A percentile compares a stretch with the other conserved stretches of the same genome.
These are phyloP conservation scores for Megaceryle maxima DNA, from an alignment of 2,113 vertebrate genomes.

Conservation along the genomic window DNA sequence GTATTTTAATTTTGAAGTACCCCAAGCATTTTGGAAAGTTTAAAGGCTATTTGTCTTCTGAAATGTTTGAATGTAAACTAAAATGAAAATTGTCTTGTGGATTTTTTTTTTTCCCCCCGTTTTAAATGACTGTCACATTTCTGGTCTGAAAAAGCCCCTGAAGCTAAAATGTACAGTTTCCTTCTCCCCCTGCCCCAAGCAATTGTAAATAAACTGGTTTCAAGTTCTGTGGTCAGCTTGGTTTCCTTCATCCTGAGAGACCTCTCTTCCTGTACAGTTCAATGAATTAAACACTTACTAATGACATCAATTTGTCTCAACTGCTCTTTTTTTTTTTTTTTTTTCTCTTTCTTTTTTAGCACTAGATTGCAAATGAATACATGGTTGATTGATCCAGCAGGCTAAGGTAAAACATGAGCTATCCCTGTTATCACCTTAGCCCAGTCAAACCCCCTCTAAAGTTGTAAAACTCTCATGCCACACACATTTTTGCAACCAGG, in stretches of 20 bases:
- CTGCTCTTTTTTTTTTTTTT: background rate
- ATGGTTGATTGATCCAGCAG: background rate
- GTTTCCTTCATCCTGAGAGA: background rate
- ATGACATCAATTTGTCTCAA: background rate
- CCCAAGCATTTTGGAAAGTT: conserved; percentile 72
- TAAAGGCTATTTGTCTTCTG: conserved; percentile 74
- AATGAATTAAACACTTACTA: conserved; percentile 11
- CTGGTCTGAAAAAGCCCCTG: conserved; percentile 44
- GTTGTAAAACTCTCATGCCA: background rate
- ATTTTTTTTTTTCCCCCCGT: conserved; percentile 61
- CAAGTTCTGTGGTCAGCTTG: background rate
- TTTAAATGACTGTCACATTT: conserved; percentile 68
- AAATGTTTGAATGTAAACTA: conserved; percentile 69
- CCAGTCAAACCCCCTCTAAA: background rate
- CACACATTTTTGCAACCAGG: background rate
- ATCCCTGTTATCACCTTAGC: background rate
- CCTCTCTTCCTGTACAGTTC: background rate
- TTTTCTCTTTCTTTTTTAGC: background rate
- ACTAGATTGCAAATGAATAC: background rate
- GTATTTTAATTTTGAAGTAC: conserved; percentile 70
- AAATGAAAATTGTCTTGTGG: conserved; percentile 65
- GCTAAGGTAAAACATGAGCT: background rate
- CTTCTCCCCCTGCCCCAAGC: background rate
- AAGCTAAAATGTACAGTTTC: background rate
- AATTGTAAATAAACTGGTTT: conserved; percentile 20